Percentiles rank a stretch among this genome's conserved stretches.
Evolutionary conservation across 2,113 vertebrate species (phyloP).

Genomic region (Urocitellus parryii): DNA sequence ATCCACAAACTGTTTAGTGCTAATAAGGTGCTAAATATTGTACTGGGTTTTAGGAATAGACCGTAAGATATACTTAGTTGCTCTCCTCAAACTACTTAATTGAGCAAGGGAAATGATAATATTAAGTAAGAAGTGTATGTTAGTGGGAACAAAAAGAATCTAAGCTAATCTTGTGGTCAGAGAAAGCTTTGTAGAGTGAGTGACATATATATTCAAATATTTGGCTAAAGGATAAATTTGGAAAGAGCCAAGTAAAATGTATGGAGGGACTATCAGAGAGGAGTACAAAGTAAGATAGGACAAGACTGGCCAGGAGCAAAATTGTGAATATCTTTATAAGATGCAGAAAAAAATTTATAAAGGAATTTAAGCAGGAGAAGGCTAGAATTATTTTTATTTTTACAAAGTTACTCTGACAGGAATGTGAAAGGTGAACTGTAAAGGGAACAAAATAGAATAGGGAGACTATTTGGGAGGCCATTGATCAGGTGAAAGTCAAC

Average conservation of each 20-base stretch:
- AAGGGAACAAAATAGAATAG: not conserved
- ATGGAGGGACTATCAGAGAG: not conserved
- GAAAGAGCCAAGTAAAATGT: slow-evolving; percentile 4
- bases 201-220: not conserved
- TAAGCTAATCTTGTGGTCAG: not conserved
- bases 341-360: not conserved
- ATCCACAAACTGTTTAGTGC: not conserved
- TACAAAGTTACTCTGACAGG: not conserved
- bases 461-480: not conserved
- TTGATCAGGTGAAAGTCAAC: not conserved
- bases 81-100: not conserved
- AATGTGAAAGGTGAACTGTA: not conserved
- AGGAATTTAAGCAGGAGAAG: not conserved
- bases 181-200: not conserved
- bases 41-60: not conserved
- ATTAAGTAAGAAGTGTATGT: not conserved
- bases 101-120: not conserved
- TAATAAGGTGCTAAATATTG: not conserved
- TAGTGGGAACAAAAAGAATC: not conserved
- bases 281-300: not conserved
- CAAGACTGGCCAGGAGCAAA: not conserved
- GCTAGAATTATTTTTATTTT: not conserved
- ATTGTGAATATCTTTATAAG: not conserved
- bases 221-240: not conserved
- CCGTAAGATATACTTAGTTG: not conserved